Percentiles rank a stretch among this genome's conserved stretches.
These are phyloP conservation scores for Lacerta agilis DNA, from an alignment of 2,797 vertebrate species.

Conservation along the genomic window DNA sequence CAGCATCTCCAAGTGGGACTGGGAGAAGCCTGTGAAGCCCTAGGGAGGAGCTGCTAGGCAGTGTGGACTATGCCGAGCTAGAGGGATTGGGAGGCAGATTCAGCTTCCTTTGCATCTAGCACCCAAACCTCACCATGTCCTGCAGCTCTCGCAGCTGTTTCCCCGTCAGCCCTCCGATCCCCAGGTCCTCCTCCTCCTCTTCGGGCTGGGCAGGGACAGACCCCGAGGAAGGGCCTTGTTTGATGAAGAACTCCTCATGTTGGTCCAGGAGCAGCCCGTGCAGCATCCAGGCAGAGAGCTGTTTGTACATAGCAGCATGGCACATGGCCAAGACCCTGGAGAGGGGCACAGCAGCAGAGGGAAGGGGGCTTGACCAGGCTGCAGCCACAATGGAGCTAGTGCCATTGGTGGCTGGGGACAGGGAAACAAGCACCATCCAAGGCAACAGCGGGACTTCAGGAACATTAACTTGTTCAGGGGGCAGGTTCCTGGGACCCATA, in stretches of 20 bases:
- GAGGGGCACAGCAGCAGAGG: background rate
- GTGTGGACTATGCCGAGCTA: too few species aligned
- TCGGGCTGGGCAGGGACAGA: constrained; percentile 85
- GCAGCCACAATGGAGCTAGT: background rate
- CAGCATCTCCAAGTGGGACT: background rate
- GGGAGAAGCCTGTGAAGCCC: background rate
- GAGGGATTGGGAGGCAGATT: too few species aligned
- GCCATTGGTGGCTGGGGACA: background rate
- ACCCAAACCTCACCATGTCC: constrained; percentile 88
- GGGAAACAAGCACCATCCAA: background rate
- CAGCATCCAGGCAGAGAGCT: constrained; percentile 98
- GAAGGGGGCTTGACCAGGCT: background rate
- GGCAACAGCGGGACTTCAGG: background rate
- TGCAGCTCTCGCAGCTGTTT: constrained; percentile 95
- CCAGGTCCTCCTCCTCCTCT: constrained; percentile 96
- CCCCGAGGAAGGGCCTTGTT: constrained; percentile 92
- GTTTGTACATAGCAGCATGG: constrained; percentile 98
- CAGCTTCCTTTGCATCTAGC: too few species aligned
- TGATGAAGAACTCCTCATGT: constrained; percentile 96
- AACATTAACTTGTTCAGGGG: too few species aligned
- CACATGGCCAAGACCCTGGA: constrained; percentile 93
- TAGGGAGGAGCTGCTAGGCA: background rate
- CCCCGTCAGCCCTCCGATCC: constrained; percentile 94
- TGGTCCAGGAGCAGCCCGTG: constrained; percentile 95
- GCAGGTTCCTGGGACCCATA: background rate